phyloP scores from a whole-genome alignment of 2,113 vertebrate species.

The Pogonocichla stellata region DNA sequence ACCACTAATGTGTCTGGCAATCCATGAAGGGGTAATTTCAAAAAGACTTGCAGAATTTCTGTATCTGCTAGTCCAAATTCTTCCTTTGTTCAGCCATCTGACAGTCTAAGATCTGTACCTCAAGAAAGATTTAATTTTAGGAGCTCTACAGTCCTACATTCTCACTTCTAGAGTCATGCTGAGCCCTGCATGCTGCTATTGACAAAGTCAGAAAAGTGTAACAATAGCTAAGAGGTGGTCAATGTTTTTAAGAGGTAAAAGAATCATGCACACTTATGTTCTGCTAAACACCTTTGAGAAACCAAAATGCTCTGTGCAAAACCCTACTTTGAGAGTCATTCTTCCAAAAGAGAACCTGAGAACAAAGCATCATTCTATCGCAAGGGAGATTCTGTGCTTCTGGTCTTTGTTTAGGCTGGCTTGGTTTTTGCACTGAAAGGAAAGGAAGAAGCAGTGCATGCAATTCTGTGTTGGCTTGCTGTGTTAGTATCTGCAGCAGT shows the following conservation, averaged over 20 bases:
- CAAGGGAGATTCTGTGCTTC: background rate
- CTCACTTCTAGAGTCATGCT: background rate
- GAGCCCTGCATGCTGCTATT: background rate
- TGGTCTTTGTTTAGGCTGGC: background rate
- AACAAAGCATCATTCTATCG: background rate
- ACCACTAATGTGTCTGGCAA: background rate
- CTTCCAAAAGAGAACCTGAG: background rate
- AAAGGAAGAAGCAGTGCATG: background rate
- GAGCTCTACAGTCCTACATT: background rate
- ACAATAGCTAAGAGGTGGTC: background rate
- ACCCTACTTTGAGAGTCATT: background rate
- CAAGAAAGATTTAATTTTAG: background rate
- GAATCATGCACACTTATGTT: background rate
- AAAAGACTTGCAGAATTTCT: background rate
- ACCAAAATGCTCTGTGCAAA: background rate
- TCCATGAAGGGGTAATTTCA: background rate
- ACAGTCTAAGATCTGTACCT: background rate
- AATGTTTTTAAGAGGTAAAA: background rate
- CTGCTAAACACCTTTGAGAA: background rate
- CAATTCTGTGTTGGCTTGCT: background rate
- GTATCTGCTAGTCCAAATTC: background rate
- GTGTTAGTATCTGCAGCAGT: background rate
- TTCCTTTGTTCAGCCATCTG: background rate
- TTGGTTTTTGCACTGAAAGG: background rate
- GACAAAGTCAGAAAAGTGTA: background rate